phyloP scores from a whole-genome alignment of 2,888 invertebrate genomes.

The Athalia circularis region DNA sequence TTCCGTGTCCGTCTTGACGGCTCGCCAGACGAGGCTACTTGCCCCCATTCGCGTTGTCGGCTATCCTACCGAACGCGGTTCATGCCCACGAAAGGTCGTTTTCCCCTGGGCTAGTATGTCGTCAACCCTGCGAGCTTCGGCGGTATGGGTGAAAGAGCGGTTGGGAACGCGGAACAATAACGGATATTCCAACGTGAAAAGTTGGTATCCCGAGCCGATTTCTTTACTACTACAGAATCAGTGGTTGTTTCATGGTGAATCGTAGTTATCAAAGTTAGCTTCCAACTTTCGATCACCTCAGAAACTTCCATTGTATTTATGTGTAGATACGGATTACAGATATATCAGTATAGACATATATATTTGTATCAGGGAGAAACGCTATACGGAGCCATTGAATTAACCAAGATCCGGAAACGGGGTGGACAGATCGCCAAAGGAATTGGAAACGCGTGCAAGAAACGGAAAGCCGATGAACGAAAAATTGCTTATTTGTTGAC shows the following conservation, averaged over 20 bases:
- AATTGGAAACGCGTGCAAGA: constrained; percentile 15
- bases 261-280: constrained; percentile 1
- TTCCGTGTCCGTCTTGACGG: constrained; percentile 52
- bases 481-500: constrained; percentile 24
- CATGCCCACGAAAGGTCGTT: constrained; percentile 55
- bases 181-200: constrained; percentile 21
- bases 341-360: constrained; percentile 9
- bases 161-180: constrained; percentile 14
- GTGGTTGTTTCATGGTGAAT: constrained; percentile 1
- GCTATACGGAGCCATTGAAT: constrained; percentile 22
- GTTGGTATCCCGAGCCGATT: constrained; percentile 27
- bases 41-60: constrained; percentile 49
- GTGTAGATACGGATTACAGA: background rate
- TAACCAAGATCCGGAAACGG: constrained; percentile 19
- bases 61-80: constrained; percentile 60
- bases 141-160: background rate
- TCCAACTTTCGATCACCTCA: background rate
- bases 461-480: constrained; percentile 19
- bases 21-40: constrained; percentile 40
- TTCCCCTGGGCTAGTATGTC: constrained; percentile 42
- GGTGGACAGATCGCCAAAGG: constrained; percentile 9
- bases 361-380: background rate
- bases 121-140: constrained; percentile 13
- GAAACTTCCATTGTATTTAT: background rate
- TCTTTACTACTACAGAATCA: background rate